Evolutionary conservation across 2,797 vertebrate genomes (phyloP).

Genomic region (Fringilla coelebs): DNA sequence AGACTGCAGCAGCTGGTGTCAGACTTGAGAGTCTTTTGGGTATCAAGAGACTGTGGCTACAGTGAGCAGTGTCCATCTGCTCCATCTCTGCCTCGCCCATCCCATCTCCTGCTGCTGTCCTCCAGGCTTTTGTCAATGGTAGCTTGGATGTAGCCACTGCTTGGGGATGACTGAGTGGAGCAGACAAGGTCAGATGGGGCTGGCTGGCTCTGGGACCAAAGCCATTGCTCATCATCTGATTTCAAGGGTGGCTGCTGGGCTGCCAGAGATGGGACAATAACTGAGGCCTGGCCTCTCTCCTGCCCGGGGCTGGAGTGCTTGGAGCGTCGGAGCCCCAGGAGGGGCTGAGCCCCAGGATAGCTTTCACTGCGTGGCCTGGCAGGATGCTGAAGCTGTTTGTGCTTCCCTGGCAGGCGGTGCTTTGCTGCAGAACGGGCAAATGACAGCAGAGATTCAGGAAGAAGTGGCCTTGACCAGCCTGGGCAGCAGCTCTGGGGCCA

Average conservation of each 20-base stretch:
- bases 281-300: neutral
- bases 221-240: slow-evolving; percentile 25
- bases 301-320: neutral
- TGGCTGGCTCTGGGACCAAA: slow-evolving; percentile 3
- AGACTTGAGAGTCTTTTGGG: neutral
- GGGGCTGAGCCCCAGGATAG: neutral
- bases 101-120: neutral
- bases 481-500: slow-evolving; percentile 78
- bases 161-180: neutral
- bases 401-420: slow-evolving; percentile 77
- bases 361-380: neutral
- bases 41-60: neutral
- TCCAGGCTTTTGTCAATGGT: neutral
- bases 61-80: neutral
- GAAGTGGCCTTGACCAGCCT: slow-evolving; percentile 91
- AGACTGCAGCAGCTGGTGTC: neutral
- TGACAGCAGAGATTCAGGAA: slow-evolving; percentile 91
- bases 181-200: slow-evolving; percentile 30
- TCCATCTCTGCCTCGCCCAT: neutral
- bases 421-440: slow-evolving; percentile 90
- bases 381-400: neutral
- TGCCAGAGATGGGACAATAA: neutral
- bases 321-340: neutral
- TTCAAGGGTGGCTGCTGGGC: neutral
- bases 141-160: neutral